Evolutionary conservation across 2,113 vertebrate genomes (phyloP), one percentile per base, ranked within the genome.

Genomic region (Amphiprion percula): DNA sequence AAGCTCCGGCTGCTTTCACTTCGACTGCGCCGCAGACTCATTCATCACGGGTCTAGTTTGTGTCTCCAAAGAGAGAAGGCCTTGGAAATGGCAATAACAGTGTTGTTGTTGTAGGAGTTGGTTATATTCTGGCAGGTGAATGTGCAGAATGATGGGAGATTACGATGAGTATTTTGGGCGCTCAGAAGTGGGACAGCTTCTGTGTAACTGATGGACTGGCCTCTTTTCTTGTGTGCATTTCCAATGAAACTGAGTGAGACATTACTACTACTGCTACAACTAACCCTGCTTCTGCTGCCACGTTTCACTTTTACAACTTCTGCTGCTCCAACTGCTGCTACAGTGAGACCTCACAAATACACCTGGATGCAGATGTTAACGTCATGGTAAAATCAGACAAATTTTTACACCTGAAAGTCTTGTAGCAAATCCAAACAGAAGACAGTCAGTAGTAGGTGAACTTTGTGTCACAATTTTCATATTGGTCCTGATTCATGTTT

Each of bases 11-110:
- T 55, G 64, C 80, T 61, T 68, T 54, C 70, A n/a, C 61, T 79
- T 65, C 68, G 24, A 65, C 86, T 44, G 30, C 56, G 49, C 56
- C 68, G 4, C 59, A 53, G 60, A 59, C 73, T 88, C 82, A 82
- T 92, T 90, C 49, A 88, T 89, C 90, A 90, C n/a, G 41, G 39
- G 47, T 49, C 64, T 75, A 30, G 68, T 69, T 59, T 62, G 64
- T 83, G 72, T 30, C 23, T 81, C 58, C 30, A 52, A 63, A 39
- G 60, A 65, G 60, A 41, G 50, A 52, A 46, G 37, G 23, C 26
- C 16, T 54, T 1, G 19, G 54, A 74, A 66, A 78, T 47, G 62
- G 74, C 64, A 17, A 4, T 65, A 67, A 62, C 12, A 55, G 0
- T 71, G 65, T 66, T 71, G 74, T 71, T 85, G 69, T 70, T 49